Evolutionary conservation across 2,113 vertebrate genomes (phyloP).

Genomic region (Phasianus colchicus): DNA sequence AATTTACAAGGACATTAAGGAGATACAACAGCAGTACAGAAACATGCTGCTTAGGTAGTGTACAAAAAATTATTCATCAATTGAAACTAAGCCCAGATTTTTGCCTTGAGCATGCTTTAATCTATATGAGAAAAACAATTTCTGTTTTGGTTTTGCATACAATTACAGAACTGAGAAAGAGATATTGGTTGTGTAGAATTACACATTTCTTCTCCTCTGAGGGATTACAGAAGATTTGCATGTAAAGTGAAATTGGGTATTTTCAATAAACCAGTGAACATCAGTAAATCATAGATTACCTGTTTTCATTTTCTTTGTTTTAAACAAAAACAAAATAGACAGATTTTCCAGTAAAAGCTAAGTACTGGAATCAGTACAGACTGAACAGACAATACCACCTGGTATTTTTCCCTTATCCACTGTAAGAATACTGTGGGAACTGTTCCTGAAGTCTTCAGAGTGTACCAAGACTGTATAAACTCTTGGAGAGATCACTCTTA

Average conservation of each 20-base stretch:
- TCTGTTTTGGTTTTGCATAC: neutral
- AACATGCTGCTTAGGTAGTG: neutral
- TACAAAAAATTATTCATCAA: neutral
- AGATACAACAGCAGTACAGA: neutral
- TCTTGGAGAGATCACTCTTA: neutral
- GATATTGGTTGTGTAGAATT: neutral
- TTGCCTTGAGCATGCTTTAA: constrained; percentile 15
- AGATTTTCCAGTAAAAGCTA: neutral
- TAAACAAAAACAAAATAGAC: neutral
- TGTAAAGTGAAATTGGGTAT: neutral
- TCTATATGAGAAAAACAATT: neutral
- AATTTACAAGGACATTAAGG: neutral
- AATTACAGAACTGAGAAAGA: neutral
- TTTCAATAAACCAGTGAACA: neutral
- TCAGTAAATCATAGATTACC: neutral
- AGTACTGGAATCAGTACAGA: neutral
- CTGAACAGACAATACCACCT: neutral
- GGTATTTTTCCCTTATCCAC: neutral
- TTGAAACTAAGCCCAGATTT: constrained; percentile 32
- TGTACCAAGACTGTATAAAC: neutral
- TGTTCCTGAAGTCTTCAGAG: neutral
- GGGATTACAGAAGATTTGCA: neutral
- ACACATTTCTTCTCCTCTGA: neutral
- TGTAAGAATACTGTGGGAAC: neutral
- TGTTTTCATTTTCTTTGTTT: neutral